Percentiles rank a stretch among this genome's conserved stretches.
Evolutionary conservation across 2,113 vertebrate genomes (phyloP).

Genomic region (Eulacestoma nigropectus): DNA sequence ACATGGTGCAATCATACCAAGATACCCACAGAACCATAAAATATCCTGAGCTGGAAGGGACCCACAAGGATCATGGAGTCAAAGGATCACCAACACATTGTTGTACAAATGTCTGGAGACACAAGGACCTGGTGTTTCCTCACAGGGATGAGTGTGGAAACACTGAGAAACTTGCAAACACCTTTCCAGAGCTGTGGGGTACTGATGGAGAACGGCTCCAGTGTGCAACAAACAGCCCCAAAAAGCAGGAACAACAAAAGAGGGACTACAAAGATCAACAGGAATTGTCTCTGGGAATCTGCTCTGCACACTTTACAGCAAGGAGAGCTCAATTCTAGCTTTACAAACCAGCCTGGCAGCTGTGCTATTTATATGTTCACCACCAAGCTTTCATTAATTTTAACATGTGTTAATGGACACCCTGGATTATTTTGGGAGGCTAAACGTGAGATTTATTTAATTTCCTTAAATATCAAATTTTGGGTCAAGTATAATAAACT

Average conservation of each 20-base stretch:
- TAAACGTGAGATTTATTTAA: constrained; percentile 40
- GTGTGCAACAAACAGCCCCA: not conserved
- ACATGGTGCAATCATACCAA: rapidly evolving
- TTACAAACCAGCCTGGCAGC: not conserved
- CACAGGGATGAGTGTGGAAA: not conserved
- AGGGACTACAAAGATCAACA: not conserved
- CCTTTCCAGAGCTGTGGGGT: not conserved
- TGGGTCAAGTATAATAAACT: constrained; percentile 38
- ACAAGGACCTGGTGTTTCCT: not conserved
- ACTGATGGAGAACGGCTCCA: not conserved
- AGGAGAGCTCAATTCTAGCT: not conserved
- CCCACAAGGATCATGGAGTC: not conserved
- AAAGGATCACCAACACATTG: not conserved
- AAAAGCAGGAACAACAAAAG: not conserved
- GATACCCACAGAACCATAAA: not conserved
- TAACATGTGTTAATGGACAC: not conserved
- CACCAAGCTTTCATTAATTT: constrained; percentile 31
- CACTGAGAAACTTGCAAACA: not conserved
- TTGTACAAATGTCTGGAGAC: not conserved
- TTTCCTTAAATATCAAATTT: constrained; percentile 57
- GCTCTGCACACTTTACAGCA: not conserved
- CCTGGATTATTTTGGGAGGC: not conserved
- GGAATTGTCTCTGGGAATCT: not conserved
- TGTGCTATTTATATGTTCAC: constrained; percentile 19
- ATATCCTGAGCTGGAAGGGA: not conserved